Evolutionary conservation across 2,888 invertebrate species (phyloP), one percentile per base, ranked within the genome.

Genomic region (Ochlodes sylvanus): DNA sequence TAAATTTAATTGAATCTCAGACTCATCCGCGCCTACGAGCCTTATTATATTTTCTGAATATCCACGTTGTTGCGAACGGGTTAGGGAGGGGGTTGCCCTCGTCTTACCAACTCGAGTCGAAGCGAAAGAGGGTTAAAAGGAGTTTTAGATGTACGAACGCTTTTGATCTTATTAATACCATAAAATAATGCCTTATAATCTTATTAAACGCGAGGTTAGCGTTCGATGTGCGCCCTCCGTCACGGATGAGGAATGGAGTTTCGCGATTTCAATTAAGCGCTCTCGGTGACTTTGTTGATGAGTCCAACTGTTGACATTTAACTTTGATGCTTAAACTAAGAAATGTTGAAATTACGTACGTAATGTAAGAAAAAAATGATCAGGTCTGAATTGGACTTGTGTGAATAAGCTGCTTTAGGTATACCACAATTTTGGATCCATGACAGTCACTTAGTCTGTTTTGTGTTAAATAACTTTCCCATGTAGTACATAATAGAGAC

Each of bases 161-260:
- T 95, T 95, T 95, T 95, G 95, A 95, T 95, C 95, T 95, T 94
- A 95, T 95, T 95, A 95, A 95, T 95, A 94, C 95, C 94, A 94
- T 95, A 95, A 95, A 95, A 95, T 95, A 95, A 95, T 95, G 94
- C 95, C 94, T 94, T 94, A 94, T 95, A 95, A 95, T 95, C 95
- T 95, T 95, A 95, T 95, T 95, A 95, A 94, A 94, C 94, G 94
- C 94, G 94, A 95, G 95, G 95, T 95, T 95, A 95, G 94, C 93
- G 94, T 93, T 92, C 86, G 85, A 83, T 79, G 84, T 82, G 84
- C 87, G 83, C 90, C 88, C 91, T 88, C 75, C 80, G 9, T 56
- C 44, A 75, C 76, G 75, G 54, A 54, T 54, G 54, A 54, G 27
- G 32, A 32, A 79, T 82, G 77, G 75, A 65, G 77, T 75, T 82